Base-by-base conservation (phyloP, 2,888 invertebrate species). In the Sarcophaga caerulescens region DNA sequence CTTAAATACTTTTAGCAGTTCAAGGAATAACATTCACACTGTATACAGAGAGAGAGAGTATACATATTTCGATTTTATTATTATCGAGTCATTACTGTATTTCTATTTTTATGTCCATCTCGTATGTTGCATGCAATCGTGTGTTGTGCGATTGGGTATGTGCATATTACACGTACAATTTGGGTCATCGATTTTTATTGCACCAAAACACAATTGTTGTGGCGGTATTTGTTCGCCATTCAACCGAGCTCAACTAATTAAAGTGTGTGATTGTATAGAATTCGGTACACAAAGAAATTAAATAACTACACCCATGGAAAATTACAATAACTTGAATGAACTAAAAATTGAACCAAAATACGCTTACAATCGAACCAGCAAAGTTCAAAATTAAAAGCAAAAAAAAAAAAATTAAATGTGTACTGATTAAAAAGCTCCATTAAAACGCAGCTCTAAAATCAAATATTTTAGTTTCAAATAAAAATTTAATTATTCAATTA, bases 131-230 rank as follows among this genome's bases (percentile, higher is more conserved):
- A 52, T 52, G 17, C 52, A 14, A 17, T 52, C 52, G 52, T 52
- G 17, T 52, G 17, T 14, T 45, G 68, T 47, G 19, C 45, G 45
- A 4, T 44, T 19, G 21, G 45, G 2, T 19, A 45, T 19, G 23
- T 59, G 23, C n/a, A 60, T 63, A 70, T 19, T 25, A 35, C 52
- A 35, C 52, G 35, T 69, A 62, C 60, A 81, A 79, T 70, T 84
- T 75, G 63, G 83, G 83, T 70, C 79, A 84, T 74, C 78, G 78
- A 79, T 79, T 84, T 83, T 84, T 70, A 70, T 77, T 78, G 66
- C 66, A 62, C 76, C 25, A 65, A 70, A 69, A 77, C 59, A 71
- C 83, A 68, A 83, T 83, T 62, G 74, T 69, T 81, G 60, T 69
- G 68, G 68, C 74, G 44, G 17, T 23, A 63, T 78, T 71, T 78